Base-by-base conservation (phyloP, 2,888 invertebrate species). In the Scotopteryx bipunctaria region DNA sequence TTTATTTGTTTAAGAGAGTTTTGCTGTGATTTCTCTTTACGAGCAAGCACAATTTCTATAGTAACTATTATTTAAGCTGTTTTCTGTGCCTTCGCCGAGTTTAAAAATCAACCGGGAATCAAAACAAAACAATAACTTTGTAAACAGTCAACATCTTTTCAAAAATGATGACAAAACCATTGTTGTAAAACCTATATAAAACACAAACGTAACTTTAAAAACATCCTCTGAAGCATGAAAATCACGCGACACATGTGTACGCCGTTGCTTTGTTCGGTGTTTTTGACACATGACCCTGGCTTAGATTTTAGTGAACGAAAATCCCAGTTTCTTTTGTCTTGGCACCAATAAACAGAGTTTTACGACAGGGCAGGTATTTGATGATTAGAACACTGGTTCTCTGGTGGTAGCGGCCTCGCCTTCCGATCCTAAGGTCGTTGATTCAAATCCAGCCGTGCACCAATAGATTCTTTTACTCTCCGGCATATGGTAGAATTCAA, bases 331-430 rank as follows among this genome's bases (percentile, higher is more conserved):
- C 15, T 31, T 45, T 52, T 33, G 48, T 47, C 31, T 31, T 51
- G 35, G 21, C 52, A 49, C 43, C 53, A 32, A 44, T 41, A 35
- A 32, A 35, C 23, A 19, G 4, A 9, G 38, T 53, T 59, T 59
- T 58, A 59, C 50, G 63, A 60, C 61, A 58, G 64, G 64, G 56
- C 64, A 59, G 64, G 63, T 69, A 59, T 62, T 44, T 53, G 55
- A 27, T n/a, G n/a, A n/a, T n/a, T n/a, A n/a, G n/a, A n/a, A n/a
- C n/a, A n/a, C n/a, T n/a, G n/a, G n/a, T n/a, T n/a, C n/a, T n/a
- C n/a, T n/a, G n/a, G n/a, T n/a, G n/a, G n/a, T n/a, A n/a, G n/a
- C n/a, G n/a, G n/a, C n/a, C n/a, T n/a, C n/a, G n/a, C n/a, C n/a
- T n/a, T n/a, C n/a, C n/a, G n/a, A n/a, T n/a, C n/a, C n/a, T n/a